Base-by-base conservation (phyloP, 2,113 vertebrate species). In the Nibea albiflora region DNA sequence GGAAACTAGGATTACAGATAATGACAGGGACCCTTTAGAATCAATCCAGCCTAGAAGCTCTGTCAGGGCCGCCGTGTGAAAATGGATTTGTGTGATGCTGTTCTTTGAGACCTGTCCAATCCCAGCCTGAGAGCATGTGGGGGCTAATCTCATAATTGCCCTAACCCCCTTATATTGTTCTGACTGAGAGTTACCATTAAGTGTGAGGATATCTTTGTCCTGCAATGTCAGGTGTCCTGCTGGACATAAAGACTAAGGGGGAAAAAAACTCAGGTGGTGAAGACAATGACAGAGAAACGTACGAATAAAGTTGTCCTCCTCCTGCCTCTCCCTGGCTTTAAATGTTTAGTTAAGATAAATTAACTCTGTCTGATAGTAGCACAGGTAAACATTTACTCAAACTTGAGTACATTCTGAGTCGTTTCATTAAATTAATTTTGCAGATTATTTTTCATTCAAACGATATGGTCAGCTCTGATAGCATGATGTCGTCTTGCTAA, bases 111-210 rank as follows among this genome's bases (percentile, higher is more conserved):
- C 78, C 92, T 85, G 89, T 96, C 93, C 94, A 96, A 95, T 95
- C 87, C 91, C 93, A 82, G 94, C 90, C 94, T 94, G 87, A 90
- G 92, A 95, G 89, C 92, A 90, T 91, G 85, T 95, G 85, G 85
- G 85, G 94, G 90, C 95, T 96, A 97, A 96, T 96, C 96, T 96
- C 94, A 94, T 97, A 96, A 96, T 96, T 95, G 95, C 93, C 85
- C 95, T 94, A 94, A 95, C 94, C 90, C 93, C 95, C 91, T 92
- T 75, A 87, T 95, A 96, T 95, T 96, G 92, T 96, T 95, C 96
- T 94, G 94, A 91, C 95, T 90, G 93, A 95, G 92, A 95, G 90
- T 95, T 93, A 90, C 95, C 92, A 95, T 97, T 93, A 96, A 94
- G 93, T 95, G 95, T 56, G 75, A 85, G 90, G 92, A 91, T 88